Conservation (phyloP, 2,797 vertebrate genomes). For the Tinamus major region DNA sequence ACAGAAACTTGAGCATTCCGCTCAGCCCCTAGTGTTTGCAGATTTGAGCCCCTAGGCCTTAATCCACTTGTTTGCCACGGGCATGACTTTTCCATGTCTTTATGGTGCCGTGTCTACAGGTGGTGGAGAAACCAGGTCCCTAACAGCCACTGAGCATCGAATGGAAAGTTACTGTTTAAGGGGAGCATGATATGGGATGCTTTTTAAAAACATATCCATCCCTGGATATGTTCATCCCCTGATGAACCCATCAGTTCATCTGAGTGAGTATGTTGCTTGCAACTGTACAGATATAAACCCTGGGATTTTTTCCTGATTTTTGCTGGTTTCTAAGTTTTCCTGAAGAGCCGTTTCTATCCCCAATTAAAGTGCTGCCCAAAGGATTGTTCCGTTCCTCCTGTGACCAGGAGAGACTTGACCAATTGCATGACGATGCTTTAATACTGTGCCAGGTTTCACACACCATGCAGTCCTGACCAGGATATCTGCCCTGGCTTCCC, state of each 20-base stretch:
- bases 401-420: background rate
- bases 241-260: no score
- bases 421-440: background rate
- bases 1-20: no score
- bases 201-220: background rate
- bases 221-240: no score
- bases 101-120: background rate
- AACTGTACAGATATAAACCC: background rate
- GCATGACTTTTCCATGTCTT: background rate
- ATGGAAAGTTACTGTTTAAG: background rate
- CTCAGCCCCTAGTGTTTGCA: constrained; percentile 52
- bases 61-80: constrained; percentile 20
- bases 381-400: background rate
- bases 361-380: background rate
- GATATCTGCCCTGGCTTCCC: background rate
- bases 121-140: background rate
- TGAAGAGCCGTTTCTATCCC: background rate
- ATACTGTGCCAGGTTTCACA: background rate
- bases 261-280: background rate
- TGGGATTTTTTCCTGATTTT: background rate
- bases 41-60: constrained; percentile 56
- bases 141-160: background rate
- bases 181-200: background rate
- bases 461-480: background rate
- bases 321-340: background rate